Conservation (phyloP, 2,888 invertebrate species). For the Bugula neritina region DNA sequence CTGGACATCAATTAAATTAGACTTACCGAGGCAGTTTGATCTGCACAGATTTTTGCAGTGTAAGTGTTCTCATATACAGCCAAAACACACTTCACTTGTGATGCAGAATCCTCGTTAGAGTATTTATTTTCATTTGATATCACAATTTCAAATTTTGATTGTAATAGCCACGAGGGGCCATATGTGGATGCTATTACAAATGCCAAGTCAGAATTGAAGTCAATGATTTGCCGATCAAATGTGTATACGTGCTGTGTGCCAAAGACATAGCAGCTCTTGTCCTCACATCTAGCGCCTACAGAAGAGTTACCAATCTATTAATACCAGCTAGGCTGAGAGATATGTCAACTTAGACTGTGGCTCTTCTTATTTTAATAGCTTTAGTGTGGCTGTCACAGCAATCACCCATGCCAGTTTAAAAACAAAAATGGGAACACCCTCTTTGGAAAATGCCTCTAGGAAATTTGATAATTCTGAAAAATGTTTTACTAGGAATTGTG, state of each 20-base stretch:
- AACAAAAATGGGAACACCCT: no score
- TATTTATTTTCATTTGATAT: conserved; percentile 16
- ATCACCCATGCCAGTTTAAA: no score
- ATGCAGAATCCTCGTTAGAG: conserved; percentile 5
- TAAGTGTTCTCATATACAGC: background rate
- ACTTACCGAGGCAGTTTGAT: conserved; percentile 20
- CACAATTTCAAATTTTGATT: background rate
- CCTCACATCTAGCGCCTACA: background rate
- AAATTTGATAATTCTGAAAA: no score
- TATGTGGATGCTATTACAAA: background rate
- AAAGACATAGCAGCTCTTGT: conserved; percentile 6
- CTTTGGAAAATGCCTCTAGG: no score
- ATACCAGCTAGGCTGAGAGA: no score
- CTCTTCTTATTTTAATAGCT: no score
- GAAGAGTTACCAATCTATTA: no score
- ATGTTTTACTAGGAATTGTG: no score
- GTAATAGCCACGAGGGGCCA: background rate
- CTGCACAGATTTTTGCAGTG: background rate
- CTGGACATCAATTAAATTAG: background rate
- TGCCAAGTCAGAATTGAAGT: conserved; percentile 20
- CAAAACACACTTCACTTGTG: conserved; percentile 3
- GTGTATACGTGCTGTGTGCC: conserved; percentile 12
- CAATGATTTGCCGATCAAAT: conserved; percentile 2
- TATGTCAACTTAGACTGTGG: no score
- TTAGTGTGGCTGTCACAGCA: no score